A percentile compares a stretch with the other conserved stretches of the same genome.
Evolutionary conservation across 1,140 invertebrate genomes (phyloP).

Genomic region (Drosophila pruinosa): DNA sequence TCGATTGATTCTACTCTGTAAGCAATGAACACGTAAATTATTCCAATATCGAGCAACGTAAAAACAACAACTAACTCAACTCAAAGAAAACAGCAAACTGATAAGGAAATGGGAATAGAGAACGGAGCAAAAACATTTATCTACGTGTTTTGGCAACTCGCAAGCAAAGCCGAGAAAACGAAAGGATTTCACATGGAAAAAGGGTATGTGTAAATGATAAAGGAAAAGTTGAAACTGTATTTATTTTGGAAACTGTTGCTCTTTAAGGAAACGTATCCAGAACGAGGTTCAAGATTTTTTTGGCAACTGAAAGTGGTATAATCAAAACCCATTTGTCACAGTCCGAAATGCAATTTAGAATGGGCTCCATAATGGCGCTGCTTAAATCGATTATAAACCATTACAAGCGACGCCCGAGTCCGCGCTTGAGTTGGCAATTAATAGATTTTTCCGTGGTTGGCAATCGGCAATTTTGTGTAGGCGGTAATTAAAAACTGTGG

Average conservation of each 20-base stretch:
- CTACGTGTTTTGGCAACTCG: background rate
- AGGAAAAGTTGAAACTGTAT: background rate
- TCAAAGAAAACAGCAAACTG: background rate
- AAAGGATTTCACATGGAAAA: background rate
- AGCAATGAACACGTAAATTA: constrained; percentile 22
- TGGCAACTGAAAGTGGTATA: background rate
- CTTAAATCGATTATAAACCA: constrained; percentile 76
- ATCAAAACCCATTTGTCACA: constrained; percentile 54
- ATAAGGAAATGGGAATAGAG: background rate
- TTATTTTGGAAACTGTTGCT: too few species aligned
- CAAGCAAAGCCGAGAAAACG: background rate
- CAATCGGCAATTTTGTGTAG: constrained; percentile 67
- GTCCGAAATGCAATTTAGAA: constrained; percentile 58
- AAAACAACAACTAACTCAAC: background rate
- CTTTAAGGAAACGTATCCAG: too few species aligned
- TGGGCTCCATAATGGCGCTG: constrained; percentile 56
- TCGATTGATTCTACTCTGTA: constrained; percentile 22
- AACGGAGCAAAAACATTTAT: background rate
- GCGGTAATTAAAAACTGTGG: constrained; percentile 77
- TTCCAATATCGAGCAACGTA: constrained; percentile 6
- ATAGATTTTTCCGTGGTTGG: constrained; percentile 50
- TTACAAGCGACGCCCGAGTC: constrained; percentile 54
- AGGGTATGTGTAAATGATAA: background rate
- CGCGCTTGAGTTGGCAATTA: constrained; percentile 64
- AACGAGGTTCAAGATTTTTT: too few species aligned